Base-by-base conservation (phyloP, 2,113 vertebrate species). In the Ploceus nigricollis region DNA sequence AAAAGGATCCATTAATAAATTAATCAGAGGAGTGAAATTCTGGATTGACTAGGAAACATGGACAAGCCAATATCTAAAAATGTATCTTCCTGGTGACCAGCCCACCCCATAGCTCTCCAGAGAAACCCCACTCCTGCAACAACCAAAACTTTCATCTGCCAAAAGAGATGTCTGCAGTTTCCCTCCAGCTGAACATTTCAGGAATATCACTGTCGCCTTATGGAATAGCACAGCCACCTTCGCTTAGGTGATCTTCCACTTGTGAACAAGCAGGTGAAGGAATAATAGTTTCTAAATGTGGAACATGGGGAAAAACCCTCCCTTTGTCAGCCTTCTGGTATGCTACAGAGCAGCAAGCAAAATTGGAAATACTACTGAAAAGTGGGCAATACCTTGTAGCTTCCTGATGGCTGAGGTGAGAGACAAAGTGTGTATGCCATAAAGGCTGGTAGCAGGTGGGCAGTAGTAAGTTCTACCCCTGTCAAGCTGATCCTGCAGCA, bases 351-450 rank as follows among this genome's bases (percentile, higher is more conserved):
- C 18, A 85, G 33, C 25, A 63, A n/a, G 13, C 10, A 63, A 60
- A 95, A 53, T 0, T 45, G 12, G 21, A 85, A 57, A 30, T 72
- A 71, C 31, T 33, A 37, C 14, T 12, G 65, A 44, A 33, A 56
- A 45, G 28, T 23, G 8, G 10, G 17, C 18, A 60, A 48, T 17
- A 27, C 11, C 17, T 68, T 25, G 24, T 12, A 44, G 11, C 19
- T 58, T 88, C 27, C 42, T 57, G 20, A 31, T 10, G 24, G 16
- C 23, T 58, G 47, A 61, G 57, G 48, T 24, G 17, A 84, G 17
- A 61, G 61, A 14, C 0, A 0, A 56, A 48, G 21, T 9, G 15
- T 86, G 21, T 33, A 16, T 40, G 21, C 17, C 50, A 22, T 6
- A 27, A 72, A 40, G 45, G 19, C 63, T 66, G 25, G 42, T 13